Conservation (phyloP, 1,140 invertebrate genomes). For the Drosophila tristis region DNA sequence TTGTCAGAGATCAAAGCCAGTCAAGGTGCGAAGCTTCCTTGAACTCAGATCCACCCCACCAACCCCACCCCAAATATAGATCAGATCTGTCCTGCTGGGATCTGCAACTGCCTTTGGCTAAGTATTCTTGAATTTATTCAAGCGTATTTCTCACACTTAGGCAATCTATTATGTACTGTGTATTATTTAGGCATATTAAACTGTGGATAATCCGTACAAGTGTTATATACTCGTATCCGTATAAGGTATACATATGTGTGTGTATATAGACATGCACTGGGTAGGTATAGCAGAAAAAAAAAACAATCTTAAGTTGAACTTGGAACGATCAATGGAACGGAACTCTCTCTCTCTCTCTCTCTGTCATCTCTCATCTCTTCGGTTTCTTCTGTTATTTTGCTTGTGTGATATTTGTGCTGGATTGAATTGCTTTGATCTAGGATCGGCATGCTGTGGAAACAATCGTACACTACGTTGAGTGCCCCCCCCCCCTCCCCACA, state of each 20-base stretch:
- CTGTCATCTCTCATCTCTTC: not conserved
- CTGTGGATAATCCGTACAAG: constrained; percentile 28
- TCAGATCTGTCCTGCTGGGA: not conserved
- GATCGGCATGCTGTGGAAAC: constrained; percentile 33
- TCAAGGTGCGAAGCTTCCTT: too few relatives aligned
- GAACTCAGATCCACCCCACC: too few relatives aligned
- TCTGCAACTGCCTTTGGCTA: constrained; percentile 43
- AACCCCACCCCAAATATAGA: not conserved
- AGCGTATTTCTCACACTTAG: constrained; percentile 9
- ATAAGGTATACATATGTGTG: not conserved
- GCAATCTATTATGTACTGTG: constrained; percentile 31
- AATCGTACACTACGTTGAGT: constrained; percentile 26
- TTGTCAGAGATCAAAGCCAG: too few relatives aligned
- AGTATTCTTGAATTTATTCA: constrained; percentile 50
- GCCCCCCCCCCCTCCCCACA: not conserved
- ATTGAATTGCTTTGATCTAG: constrained; percentile 41
- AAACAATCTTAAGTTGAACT: constrained; percentile 38
- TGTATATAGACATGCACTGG: constrained; percentile 1
- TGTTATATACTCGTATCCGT: constrained; percentile 21
- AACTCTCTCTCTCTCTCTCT: not conserved
- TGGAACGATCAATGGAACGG: constrained; percentile 34
- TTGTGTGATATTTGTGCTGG: not conserved
- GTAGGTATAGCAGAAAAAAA: constrained; percentile 3
- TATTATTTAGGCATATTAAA: constrained; percentile 28
- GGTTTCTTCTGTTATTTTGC: constrained; percentile 5